Evolutionary conservation across 64 coral and sea anemone species (phyloP), one percentile per base, ranked within the genome.

Genomic region (Hydrozoanthus tunicans): DNA sequence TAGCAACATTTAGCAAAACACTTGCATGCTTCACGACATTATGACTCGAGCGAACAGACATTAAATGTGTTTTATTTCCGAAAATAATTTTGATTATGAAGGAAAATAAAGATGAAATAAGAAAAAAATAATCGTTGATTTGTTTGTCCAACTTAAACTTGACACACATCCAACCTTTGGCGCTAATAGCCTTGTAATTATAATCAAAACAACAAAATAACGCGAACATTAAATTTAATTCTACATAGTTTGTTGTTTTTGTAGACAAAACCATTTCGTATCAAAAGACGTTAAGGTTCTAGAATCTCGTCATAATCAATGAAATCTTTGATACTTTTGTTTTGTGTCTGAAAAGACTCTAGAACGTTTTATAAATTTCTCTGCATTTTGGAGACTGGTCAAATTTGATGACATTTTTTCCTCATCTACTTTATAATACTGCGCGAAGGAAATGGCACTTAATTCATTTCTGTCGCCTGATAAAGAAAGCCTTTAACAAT

Each of bases 141-240:
- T 60, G 55, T 59, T 26, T n/a, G 10, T 25, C 69, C 8, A 58
- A 58, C 52, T 52, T 62, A 17, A 6, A 14, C 60, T 62, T 82
- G 24, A 3, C 23, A 7, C 56, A 79, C 54, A 7, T 52, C 23
- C 82, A 55, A 53, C 20, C 11, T 54, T 70, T 74, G 57, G 68
- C 24, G 12, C 9, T 70, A 60, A 59, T 73, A 26, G 26, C 43
- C 56, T 88, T 72, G 57, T 59, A 73, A 60, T 61, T 1, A 88
- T 69, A 74, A 88, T 88, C 54, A 88, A 74, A 73, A 74, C 69
- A 88, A 71, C 55, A 57, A 88, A 74, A 88, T 73, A 88, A 58
- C 70, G 53, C 13, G n/a, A 58, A 51, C 69, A 88, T 88, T 88
- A 59, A 9, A 73, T 86, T 59, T 59, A 88, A 78, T 54, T 9